Base-by-base conservation (phyloP, 2,888 invertebrate species). In the Melinaea marsaeus region DNA sequence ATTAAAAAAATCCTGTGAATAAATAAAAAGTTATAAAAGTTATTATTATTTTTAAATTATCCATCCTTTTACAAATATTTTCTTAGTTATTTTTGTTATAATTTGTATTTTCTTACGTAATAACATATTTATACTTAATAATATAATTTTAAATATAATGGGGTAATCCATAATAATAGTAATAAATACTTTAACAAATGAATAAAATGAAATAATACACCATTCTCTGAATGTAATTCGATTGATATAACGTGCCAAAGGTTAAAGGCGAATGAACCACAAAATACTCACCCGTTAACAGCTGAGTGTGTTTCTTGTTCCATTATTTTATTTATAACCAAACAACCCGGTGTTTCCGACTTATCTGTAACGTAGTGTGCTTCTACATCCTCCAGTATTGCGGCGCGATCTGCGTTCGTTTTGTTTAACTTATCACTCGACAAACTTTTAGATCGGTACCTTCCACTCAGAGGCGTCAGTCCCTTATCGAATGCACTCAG, bases 371-470 rank as follows among this genome's bases (percentile, higher is more conserved):
- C 73, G 74, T 89, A 83, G 59, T 89, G 82, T 34, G 80, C 84
- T 66, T 90, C 90, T 13, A 86, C 81, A 81, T 90, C 89, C 69
- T 88, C 86, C 73, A 90, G 73, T 62, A 90, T 90, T 42, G 90
- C 90, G 6, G 88, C 85, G 11, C 89, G 82, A 73, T 90, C 90
- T 59, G 84, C 86, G 70, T 88, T 88, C 22, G 79, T 77, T 74
- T 88, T 83, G 70, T 87, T 89, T 74, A 90, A 85, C 78, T 90
- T 90, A 83, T 90, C 90, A 86, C 88, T 87, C 48, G 90, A 90
- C 72, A 90, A 83, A 86, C 90, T 90, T 69, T 86, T 90, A 47
- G 90, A 88, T 64, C 88, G 80, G 72, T 86, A 88, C 73, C 88
- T 80, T 57, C 79, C 81, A 68, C 84, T 88, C 61, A 87, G 71